phyloP scores from a whole-genome alignment of 92 coral and sea anemone genomes.

The Heliopora coerulea region DNA sequence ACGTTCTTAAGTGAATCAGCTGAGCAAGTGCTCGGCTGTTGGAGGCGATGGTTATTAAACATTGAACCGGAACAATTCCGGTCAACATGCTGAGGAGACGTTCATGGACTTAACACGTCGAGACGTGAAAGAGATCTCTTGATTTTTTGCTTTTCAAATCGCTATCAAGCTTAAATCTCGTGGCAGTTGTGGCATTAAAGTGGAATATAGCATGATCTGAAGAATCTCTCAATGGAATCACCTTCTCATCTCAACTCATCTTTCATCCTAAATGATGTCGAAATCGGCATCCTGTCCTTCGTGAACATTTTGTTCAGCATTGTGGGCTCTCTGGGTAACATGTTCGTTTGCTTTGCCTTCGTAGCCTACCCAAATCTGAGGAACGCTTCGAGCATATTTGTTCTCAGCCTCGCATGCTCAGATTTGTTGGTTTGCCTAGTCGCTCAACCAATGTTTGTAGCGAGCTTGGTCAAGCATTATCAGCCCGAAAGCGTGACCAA shows the following conservation, averaged over 20 bases:
- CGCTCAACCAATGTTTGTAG: slow-evolving; percentile 89
- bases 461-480: slow-evolving; percentile 55
- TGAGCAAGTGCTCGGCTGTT: no score
- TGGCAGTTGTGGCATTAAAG: no score
- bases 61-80: no score
- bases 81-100: no score
- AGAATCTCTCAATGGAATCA: no score
- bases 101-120: no score
- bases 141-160: no score
- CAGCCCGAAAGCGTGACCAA: slow-evolving; percentile 40
- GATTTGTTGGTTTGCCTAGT: slow-evolving; percentile 79
- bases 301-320: slow-evolving; percentile 75
- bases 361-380: slow-evolving; percentile 60
- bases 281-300: slow-evolving; percentile 52
- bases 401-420: slow-evolving; percentile 78
- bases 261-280: slow-evolving; percentile 43
- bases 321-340: slow-evolving; percentile 77
- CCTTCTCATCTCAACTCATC: background rate
- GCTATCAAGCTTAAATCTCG: no score
- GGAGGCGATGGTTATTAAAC: no score
- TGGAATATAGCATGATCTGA: no score
- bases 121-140: no score
- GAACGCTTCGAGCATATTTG: slow-evolving; percentile 68
- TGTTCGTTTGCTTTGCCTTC: slow-evolving; percentile 66
- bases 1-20: no score